These are phyloP conservation scores for Megatriorchis doriae DNA, from an alignment of 2,113 vertebrate species.

Conservation along the genomic window DNA sequence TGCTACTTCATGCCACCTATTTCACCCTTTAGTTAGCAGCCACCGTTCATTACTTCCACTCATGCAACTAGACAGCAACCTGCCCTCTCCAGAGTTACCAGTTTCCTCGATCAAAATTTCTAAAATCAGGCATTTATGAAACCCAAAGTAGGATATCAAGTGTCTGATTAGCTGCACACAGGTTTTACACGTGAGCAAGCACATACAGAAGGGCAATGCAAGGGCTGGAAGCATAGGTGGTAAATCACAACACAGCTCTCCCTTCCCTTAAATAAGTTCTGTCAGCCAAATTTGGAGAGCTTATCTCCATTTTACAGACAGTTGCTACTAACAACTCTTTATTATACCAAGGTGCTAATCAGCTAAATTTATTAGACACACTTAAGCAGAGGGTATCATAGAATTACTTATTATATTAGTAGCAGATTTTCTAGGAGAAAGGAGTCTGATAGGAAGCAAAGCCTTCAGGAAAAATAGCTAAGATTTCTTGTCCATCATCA, in stretches of 20 bases:
- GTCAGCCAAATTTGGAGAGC: neutral
- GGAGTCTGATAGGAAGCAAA: neutral
- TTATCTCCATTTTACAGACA: neutral
- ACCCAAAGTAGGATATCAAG: neutral
- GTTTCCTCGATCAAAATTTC: neutral
- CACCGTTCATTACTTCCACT: accelerated
- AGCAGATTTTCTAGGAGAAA: neutral
- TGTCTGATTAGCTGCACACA: neutral
- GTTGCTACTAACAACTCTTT: neutral
- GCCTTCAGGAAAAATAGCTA: neutral
- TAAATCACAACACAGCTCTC: neutral
- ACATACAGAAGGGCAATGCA: accelerated
- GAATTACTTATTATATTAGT: neutral
- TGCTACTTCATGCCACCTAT: neutral
- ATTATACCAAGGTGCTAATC: neutral
- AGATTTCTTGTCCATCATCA: neutral
- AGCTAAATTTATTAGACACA: neutral
- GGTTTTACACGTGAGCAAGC: neutral
- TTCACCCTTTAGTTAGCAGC: neutral
- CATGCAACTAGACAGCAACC: neutral
- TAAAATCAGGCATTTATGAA: neutral
- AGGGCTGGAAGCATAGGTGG: neutral
- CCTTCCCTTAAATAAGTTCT: neutral
- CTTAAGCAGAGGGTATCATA: neutral
- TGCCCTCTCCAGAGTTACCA: neutral